Conservation (phyloP, 2,797 vertebrate species). For the Siniperca scherzeri region DNA sequence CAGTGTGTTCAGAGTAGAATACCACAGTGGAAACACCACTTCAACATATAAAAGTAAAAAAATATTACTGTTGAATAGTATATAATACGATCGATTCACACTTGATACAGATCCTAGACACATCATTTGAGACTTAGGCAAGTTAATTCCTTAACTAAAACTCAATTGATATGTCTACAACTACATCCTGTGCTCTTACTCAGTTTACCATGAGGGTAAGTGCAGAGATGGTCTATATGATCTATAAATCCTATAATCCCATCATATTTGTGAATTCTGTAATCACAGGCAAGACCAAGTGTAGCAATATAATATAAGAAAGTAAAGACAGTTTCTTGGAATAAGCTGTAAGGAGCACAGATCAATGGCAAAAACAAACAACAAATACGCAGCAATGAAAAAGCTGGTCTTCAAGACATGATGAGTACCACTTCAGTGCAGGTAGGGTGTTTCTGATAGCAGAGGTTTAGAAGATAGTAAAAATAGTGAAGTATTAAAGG, state of each 20-base stretch:
- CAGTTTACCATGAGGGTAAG: conserved; percentile 21
- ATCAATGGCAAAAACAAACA: conserved; percentile 19
- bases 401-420: background rate
- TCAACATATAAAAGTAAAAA: background rate
- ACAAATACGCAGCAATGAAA: conserved; percentile 12
- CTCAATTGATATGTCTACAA: background rate
- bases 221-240: conserved; percentile 18
- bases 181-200: conserved; percentile 4
- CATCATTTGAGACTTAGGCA: background rate
- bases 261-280: conserved; percentile 35
- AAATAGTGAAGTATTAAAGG: background rate
- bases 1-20: background rate
- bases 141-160: background rate
- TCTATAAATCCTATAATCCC: conserved; percentile 52
- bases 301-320: background rate
- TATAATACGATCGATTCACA: background rate
- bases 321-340: conserved; percentile 12
- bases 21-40: background rate
- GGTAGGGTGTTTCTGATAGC: background rate
- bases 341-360: conserved; percentile 14
- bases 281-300: conserved; percentile 26
- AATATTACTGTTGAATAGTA: background rate
- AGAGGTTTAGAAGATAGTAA: background rate
- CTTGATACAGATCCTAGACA: background rate
- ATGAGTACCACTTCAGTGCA: background rate